Evolutionary conservation across 2,797 vertebrate genomes (phyloP).

Genomic region (Sternotherus odoratus): DNA sequence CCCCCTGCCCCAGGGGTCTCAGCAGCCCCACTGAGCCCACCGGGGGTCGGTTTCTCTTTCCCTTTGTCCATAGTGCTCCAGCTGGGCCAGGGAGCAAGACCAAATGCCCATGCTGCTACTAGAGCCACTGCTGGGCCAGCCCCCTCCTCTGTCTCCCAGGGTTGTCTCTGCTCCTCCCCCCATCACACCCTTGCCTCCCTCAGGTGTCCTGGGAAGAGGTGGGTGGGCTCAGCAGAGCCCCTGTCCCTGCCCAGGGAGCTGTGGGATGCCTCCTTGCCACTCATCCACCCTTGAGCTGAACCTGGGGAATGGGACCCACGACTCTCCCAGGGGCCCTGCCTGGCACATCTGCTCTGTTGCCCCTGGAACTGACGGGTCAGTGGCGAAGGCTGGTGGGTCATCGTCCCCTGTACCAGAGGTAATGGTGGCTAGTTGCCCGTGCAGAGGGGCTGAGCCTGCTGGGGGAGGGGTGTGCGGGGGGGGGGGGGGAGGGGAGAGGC

Average conservation of each 20-base stretch:
- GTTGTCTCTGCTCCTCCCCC: not conserved
- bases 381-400: not conserved
- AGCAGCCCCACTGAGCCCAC: too few species aligned
- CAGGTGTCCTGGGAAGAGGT: not conserved
- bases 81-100: not conserved
- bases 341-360: not conserved
- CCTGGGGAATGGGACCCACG: not conserved
- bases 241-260: not conserved
- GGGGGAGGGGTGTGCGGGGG: not conserved
- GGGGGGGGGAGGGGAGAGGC: too few species aligned
- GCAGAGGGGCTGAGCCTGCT: not conserved
- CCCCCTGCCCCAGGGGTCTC: not conserved
- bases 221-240: not conserved
- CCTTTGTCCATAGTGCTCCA: not conserved
- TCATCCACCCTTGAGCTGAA: too few species aligned
- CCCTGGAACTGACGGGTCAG: not conserved
- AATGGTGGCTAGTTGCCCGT: not conserved
- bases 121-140: not conserved
- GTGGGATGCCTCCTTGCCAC: too few species aligned
- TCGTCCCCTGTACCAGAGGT: not conserved
- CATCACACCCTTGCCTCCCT: not conserved
- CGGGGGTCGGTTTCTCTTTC: too few species aligned
- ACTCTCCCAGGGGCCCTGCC: rapidly evolving
- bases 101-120: too few species aligned
- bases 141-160: not conserved